Conservation (phyloP, 2,888 invertebrate species). For the Papilio demoleus region DNA sequence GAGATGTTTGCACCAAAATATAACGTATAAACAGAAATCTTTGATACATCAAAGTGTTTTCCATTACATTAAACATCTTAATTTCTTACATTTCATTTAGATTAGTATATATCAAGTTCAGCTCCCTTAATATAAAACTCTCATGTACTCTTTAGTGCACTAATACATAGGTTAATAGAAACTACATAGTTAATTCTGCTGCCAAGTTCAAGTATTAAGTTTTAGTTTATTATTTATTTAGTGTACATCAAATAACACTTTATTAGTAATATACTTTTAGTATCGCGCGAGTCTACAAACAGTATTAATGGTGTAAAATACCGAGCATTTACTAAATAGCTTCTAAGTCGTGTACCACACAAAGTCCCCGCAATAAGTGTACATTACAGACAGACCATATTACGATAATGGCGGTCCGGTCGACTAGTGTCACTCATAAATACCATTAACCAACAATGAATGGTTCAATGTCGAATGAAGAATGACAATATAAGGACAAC, state of each 20-base stretch:
- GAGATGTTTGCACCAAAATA: constrained; percentile 17
- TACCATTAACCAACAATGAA: constrained; percentile 61
- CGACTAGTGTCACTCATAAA: constrained; percentile 65
- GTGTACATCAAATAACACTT: constrained; percentile 9
- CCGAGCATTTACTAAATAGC: constrained; percentile 19
- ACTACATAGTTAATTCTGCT: neutral
- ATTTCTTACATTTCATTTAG: neutral
- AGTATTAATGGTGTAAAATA: constrained; percentile 18
- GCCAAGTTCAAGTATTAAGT: neutral
- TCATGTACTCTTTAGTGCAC: neutral
- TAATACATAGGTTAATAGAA: neutral
- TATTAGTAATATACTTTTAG: constrained; percentile 12
- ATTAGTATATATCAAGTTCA: neutral
- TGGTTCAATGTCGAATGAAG: constrained; percentile 49
- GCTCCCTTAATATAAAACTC: neutral
- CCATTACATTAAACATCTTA: neutral
- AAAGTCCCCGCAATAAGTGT: constrained; percentile 39
- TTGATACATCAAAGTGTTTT: constrained; percentile 11
- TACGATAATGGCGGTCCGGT: constrained; percentile 44
- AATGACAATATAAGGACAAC: constrained; percentile 43
- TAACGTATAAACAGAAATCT: constrained; percentile 4
- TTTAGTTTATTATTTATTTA: neutral
- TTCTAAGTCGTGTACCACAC: constrained; percentile 15
- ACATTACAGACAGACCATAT: constrained; percentile 42
- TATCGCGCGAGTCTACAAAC: neutral